Evolutionary conservation across 2,797 vertebrate species (phyloP).

Genomic region (Brachyrhaphis roseni): DNA sequence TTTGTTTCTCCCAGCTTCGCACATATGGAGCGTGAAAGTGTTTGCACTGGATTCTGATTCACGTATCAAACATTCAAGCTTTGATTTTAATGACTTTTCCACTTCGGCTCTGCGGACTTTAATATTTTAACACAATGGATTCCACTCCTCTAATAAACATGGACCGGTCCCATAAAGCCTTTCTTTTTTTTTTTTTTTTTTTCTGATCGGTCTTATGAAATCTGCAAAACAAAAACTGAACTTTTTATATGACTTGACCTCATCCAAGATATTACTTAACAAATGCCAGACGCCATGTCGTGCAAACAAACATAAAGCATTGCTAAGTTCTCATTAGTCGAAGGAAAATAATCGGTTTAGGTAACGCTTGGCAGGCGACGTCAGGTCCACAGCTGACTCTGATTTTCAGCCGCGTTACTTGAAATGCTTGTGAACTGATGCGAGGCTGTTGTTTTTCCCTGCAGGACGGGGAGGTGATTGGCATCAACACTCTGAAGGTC

Average conservation of each 20-base stretch:
- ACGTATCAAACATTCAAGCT: neutral
- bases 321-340: conserved; percentile 27
- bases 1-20: neutral
- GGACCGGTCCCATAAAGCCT: neutral
- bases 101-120: neutral
- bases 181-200: neutral
- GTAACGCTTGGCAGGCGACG: conserved; percentile 7
- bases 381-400: conserved; percentile 33
- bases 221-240: neutral
- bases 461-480: conserved; percentile 97
- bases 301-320: conserved; percentile 16
- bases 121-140: neutral
- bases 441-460: conserved; percentile 24
- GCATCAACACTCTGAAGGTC: conserved; percentile 97
- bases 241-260: neutral
- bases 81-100: neutral
- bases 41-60: neutral
- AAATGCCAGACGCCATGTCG: conserved; percentile 17
- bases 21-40: neutral
- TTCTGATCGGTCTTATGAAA: neutral
- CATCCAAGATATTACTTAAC: conserved; percentile 7
- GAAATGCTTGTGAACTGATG: neutral
- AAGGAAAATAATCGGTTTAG: conserved; percentile 28
- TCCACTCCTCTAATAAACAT: neutral
- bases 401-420: conserved; percentile 23